Conservation (phyloP, 1,140 invertebrate species). For the Drosophila azteca region DNA sequence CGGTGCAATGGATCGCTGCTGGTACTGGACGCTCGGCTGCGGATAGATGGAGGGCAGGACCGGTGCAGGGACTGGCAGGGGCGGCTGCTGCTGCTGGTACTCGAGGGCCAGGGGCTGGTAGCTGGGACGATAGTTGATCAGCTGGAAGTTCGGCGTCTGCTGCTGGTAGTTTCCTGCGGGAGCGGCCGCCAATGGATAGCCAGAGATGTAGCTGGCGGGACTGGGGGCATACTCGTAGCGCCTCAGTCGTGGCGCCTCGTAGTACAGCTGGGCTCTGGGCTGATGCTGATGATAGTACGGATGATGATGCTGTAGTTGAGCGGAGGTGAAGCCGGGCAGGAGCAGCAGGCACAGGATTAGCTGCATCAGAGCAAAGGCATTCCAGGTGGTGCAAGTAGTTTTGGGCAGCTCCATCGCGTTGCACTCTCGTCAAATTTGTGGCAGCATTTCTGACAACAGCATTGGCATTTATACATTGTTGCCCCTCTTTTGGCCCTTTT, state of each 20-base stretch:
- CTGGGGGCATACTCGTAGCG: slow-evolving; percentile 52
- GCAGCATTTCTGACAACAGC: slow-evolving; percentile 74
- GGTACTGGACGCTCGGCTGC: slow-evolving; percentile 61
- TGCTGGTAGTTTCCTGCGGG: slow-evolving; percentile 50
- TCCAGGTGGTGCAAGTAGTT: background rate
- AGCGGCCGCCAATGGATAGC: slow-evolving; percentile 21
- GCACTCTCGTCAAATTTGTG: slow-evolving; percentile 75
- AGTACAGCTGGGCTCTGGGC: slow-evolving; percentile 33
- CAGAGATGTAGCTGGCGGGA: slow-evolving; percentile 11
- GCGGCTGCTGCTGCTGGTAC: slow-evolving; percentile 60
- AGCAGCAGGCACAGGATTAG: slow-evolving; percentile 15
- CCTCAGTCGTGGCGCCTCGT: slow-evolving; percentile 53
- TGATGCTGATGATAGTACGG: slow-evolving; percentile 30
- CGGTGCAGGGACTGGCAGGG: slow-evolving; percentile 22
- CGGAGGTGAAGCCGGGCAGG: slow-evolving; percentile 13
- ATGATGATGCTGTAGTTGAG: slow-evolving; percentile 16
- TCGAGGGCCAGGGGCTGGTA: slow-evolving; percentile 57
- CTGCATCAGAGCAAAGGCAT: background rate
- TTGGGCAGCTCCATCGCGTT: slow-evolving; percentile 61
- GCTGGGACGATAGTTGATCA: slow-evolving; percentile 60
- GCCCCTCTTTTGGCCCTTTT: slow-evolving; percentile 13
- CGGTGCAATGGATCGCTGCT: slow-evolving; percentile 61
- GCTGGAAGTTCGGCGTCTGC: slow-evolving; percentile 62
- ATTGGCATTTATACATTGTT: slow-evolving; percentile 68
- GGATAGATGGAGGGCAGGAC: slow-evolving; percentile 41